Evolutionary conservation across 2,797 vertebrate species (phyloP).

Genomic region (Hirundo rustica): DNA sequence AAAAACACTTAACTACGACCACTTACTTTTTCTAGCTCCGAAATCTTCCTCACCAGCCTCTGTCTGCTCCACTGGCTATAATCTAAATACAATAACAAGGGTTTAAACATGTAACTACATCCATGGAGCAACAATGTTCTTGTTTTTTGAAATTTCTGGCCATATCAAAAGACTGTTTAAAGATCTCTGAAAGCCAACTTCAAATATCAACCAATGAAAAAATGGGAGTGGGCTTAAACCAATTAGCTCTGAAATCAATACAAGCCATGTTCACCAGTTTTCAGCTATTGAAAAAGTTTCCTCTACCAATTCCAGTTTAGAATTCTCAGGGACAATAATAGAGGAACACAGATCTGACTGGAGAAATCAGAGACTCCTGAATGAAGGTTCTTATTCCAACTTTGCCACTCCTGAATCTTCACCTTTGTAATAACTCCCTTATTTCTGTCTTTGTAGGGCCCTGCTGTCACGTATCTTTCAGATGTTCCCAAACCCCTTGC

Average conservation of each 20-base stretch:
- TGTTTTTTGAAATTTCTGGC: not conserved
- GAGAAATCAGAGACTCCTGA: not conserved
- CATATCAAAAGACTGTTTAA: not conserved
- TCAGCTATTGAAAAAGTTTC: not conserved
- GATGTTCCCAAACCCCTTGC: not conserved
- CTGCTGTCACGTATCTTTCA: not conserved
- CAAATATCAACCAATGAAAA: not conserved
- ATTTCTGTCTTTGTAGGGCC: not conserved
- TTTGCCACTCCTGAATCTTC: not conserved
- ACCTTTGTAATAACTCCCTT: not conserved
- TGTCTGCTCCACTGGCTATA: slow-evolving; percentile 90
- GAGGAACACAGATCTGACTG: not conserved
- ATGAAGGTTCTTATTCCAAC: not conserved
- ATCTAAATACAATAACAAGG: slow-evolving; percentile 67
- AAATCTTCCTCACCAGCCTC: slow-evolving; percentile 83
- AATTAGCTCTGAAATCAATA: not conserved
- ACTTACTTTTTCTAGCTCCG: slow-evolving; percentile 88
- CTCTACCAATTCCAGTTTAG: not conserved
- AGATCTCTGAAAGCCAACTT: not conserved
- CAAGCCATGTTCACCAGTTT: not conserved
- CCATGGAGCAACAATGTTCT: not conserved
- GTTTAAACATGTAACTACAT: not conserved
- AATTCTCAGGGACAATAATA: not conserved
- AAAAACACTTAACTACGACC: not conserved
- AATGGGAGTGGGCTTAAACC: not conserved